Evolutionary conservation across 2,797 vertebrate species (phyloP).

Genomic region (Oreonectes daqikongensis): DNA sequence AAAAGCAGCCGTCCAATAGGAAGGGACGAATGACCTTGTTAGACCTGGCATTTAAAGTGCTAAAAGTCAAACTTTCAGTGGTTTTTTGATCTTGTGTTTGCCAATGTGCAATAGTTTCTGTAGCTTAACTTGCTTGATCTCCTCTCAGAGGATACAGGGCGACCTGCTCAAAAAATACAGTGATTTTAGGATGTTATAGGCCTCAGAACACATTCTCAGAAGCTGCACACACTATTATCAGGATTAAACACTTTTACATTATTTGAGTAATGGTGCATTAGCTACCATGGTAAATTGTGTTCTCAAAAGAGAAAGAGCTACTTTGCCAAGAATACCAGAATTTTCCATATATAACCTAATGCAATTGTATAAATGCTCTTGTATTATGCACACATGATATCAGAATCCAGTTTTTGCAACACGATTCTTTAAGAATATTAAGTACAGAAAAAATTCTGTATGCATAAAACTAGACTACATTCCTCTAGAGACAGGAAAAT

Average conservation of each 20-base stretch:
- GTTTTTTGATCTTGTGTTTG: slow-evolving; percentile 47
- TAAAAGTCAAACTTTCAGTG: neutral
- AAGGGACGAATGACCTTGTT: slow-evolving; percentile 12
- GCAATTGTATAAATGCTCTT: slow-evolving; percentile 1
- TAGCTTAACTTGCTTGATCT: neutral
- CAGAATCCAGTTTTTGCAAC: neutral
- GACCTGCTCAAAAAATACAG: slow-evolving; percentile 15
- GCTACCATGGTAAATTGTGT: slow-evolving; percentile 4
- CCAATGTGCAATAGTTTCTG: slow-evolving; percentile 27
- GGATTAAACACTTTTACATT: neutral
- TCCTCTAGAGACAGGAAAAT: too few relatives aligned
- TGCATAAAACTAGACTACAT: too few relatives aligned
- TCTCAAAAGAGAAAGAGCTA: neutral
- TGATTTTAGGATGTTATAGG: too few relatives aligned
- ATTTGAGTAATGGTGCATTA: slow-evolving; percentile 12
- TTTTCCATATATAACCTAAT: slow-evolving; percentile 16
- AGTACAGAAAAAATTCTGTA: too few relatives aligned
- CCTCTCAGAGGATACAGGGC: neutral
- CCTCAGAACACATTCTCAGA: neutral
- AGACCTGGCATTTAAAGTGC: neutral
- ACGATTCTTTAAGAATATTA: too few relatives aligned
- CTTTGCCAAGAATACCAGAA: neutral
- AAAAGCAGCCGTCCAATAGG: slow-evolving; percentile 22
- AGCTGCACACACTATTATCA: neutral
- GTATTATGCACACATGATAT: neutral